Percentiles rank a stretch among this genome's conserved stretches.
These are phyloP conservation scores for Lamprotornis superbus DNA, from an alignment of 2,113 vertebrate species.

Conservation along the genomic window DNA sequence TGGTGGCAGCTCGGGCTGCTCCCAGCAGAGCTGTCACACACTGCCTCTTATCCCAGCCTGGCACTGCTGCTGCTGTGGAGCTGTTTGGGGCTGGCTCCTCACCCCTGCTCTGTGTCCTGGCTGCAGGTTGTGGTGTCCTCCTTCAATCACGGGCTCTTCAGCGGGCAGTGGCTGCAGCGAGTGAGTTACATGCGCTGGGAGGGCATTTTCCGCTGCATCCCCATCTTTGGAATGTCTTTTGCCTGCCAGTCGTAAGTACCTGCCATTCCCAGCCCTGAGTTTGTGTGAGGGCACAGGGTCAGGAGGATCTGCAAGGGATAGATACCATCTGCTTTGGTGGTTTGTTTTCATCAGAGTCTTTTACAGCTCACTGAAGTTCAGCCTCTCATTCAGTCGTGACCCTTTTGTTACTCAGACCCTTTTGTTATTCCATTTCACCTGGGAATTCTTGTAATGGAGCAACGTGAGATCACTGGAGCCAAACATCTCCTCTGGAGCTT, in stretches of 20 bases:
- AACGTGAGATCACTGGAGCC: background rate
- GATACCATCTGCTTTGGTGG: background rate
- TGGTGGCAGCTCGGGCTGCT: background rate
- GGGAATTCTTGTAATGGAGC: constrained; percentile 1
- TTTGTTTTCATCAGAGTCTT: background rate
- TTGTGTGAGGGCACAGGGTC: background rate
- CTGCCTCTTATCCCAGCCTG: background rate
- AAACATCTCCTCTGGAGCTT: background rate
- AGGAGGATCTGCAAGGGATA: background rate
- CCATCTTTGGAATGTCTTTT: constrained; percentile 99
- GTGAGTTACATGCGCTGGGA: constrained; percentile 90
- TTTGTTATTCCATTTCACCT: background rate
- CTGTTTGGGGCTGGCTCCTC: constrained; percentile 9
- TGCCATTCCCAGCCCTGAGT: background rate
- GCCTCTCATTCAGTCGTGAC: background rate
- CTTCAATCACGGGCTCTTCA: constrained; percentile 91
- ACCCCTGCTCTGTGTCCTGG: constrained; percentile 52
- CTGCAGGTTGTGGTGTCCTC: constrained; percentile 92
- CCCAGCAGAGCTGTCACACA: background rate
- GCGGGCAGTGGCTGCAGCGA: constrained; percentile 87
- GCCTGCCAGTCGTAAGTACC: constrained; percentile 98
- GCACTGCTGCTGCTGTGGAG: background rate
- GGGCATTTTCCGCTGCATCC: constrained; percentile 96
- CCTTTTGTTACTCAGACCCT: background rate
- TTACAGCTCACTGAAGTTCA: background rate